phyloP scores from a whole-genome alignment of 2,797 vertebrate genomes.

The Rhadinocentrus ornatus region DNA sequence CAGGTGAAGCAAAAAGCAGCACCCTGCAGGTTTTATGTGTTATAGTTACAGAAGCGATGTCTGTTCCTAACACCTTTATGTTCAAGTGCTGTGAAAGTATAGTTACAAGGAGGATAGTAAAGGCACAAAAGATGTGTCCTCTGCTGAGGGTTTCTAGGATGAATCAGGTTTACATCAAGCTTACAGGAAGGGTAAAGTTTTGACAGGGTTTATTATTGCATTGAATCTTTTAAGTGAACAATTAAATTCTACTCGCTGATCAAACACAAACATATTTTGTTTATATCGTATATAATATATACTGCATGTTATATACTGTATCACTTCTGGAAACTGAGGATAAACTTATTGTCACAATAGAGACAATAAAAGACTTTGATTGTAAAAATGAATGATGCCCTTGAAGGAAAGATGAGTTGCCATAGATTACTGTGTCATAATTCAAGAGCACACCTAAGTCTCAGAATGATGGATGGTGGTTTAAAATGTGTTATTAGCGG shows the following conservation, averaged over 20 bases:
- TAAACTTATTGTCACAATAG: background rate
- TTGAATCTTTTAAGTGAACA: slow-evolving; percentile 2
- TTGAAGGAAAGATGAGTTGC: slow-evolving; percentile 28
- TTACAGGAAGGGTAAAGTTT: background rate
- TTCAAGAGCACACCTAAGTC: background rate
- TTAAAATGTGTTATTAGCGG: slow-evolving; percentile 19
- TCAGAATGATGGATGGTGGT: slow-evolving; percentile 31
- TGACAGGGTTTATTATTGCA: slow-evolving; percentile 19
- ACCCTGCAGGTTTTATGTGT: background rate
- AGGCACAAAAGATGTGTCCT: background rate
- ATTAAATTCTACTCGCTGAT: slow-evolving; percentile 6
- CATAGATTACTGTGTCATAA: slow-evolving; percentile 22
- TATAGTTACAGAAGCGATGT: background rate
- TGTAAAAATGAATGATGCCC: slow-evolving; percentile 29
- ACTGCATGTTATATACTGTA: background rate
- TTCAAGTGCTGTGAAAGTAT: background rate
- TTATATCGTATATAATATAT: too few species aligned
- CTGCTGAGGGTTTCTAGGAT: background rate
- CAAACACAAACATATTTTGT: slow-evolving; percentile 1
- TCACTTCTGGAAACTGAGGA: slow-evolving; percentile 2
- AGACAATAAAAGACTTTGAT: slow-evolving; percentile 6
- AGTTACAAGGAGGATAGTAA: background rate
- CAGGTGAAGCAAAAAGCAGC: background rate
- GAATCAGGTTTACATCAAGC: slow-evolving; percentile 16
- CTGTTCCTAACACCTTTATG: background rate